Conservation (phyloP, 2,888 invertebrate genomes). For the Acanthosoma haemorrhoidale region DNA sequence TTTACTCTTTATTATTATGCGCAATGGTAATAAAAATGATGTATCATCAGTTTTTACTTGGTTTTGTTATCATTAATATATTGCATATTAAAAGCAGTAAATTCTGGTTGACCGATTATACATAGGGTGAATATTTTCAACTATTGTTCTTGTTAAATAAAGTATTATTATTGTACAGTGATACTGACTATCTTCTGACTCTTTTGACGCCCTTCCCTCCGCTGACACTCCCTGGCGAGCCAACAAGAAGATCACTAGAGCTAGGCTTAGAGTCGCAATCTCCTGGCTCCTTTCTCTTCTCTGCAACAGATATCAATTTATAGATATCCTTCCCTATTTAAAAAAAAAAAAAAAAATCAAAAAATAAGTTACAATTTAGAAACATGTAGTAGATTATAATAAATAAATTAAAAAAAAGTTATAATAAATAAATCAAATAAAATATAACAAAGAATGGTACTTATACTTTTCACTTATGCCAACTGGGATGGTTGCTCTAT, state of each 20-base stretch:
- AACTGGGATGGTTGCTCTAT: too few species aligned
- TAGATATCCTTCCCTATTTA: background rate
- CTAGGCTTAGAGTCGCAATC: slow-evolving; percentile 60
- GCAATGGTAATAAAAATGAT: too few species aligned
- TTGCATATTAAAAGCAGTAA: background rate
- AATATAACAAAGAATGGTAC: too few species aligned
- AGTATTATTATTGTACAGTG: background rate
- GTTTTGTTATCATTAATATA: too few species aligned
- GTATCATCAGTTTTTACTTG: too few species aligned
- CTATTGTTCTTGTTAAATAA: background rate
- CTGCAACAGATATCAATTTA: slow-evolving; percentile 47
- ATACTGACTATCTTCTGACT: slow-evolving; percentile 38
- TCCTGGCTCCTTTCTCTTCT: slow-evolving; percentile 79
- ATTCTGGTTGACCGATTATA: background rate
- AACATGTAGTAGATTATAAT: background rate
- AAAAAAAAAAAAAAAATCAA: background rate
- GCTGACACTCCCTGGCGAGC: slow-evolving; percentile 32
- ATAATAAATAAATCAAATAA: background rate
- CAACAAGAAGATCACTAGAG: slow-evolving; percentile 51
- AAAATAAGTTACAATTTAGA: background rate
- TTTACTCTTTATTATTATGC: too few species aligned
- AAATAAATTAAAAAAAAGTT: background rate
- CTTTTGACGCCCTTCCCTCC: slow-evolving; percentile 35
- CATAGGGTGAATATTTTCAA: background rate
- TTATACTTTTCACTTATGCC: too few species aligned